Evolutionary conservation across 23 tunicate genomes (phyloP).

Genomic region (Ciona savignyi): DNA sequence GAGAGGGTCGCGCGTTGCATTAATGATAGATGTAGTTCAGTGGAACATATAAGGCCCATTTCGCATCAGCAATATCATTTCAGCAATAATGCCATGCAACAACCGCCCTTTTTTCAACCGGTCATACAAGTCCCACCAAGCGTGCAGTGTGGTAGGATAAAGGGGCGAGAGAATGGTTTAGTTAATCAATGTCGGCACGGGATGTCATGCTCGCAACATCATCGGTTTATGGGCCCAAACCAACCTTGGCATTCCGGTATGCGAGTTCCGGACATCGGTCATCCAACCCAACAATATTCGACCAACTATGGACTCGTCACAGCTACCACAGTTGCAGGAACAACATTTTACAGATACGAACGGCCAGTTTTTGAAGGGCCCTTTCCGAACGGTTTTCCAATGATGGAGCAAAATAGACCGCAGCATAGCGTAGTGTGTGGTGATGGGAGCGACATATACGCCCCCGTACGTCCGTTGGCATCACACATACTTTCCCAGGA

Average conservation of each 20-base stretch:
- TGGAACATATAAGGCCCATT: neutral
- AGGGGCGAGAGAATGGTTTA: too few species aligned
- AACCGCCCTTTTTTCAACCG: neutral
- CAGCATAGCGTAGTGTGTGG: too few species aligned
- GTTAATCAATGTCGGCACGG: neutral
- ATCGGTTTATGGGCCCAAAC: too few species aligned
- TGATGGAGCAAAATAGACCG: too few species aligned
- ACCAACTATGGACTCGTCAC: conserved; percentile 23
- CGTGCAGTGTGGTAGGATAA: neutral
- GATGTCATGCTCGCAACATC: neutral
- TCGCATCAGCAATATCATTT: too few species aligned
- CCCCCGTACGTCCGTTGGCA: neutral
- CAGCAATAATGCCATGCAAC: too few species aligned
- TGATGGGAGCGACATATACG: too few species aligned
- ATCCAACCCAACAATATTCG: neutral
- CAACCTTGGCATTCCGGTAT: too few species aligned
- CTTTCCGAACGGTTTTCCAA: neutral
- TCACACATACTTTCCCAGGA: neutral
- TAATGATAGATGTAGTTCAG: neutral
- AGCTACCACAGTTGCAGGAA: conserved; percentile 20
- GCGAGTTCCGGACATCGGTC: neutral
- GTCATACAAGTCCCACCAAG: neutral
- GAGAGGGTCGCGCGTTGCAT: neutral
- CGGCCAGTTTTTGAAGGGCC: conserved; percentile 2
- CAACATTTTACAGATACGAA: conserved; percentile 33